These are phyloP conservation scores for Drosophila acutilabella DNA, from an alignment of 2,888 invertebrate genomes.

Conservation along the genomic window DNA sequence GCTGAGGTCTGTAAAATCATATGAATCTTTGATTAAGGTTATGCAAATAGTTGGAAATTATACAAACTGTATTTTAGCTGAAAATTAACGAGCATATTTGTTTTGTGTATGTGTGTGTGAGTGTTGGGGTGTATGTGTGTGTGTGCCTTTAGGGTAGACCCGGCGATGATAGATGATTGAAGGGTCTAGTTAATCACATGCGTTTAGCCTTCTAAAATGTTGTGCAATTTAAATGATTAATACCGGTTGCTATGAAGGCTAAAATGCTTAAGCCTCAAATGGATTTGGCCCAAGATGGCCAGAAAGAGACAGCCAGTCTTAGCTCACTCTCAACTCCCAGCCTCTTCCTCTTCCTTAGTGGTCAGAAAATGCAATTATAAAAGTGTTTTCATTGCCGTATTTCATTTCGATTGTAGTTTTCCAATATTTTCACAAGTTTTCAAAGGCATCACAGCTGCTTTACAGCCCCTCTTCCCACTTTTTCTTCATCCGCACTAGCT, in stretches of 20 bases:
- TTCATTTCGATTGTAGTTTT: slow-evolving; percentile 69
- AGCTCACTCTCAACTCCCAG: not conserved
- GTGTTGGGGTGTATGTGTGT: not conserved
- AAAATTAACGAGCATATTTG: slow-evolving; percentile 56
- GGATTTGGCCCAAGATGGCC: slow-evolving; percentile 2
- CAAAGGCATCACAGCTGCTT: slow-evolving; percentile 11
- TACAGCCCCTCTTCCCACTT: not conserved
- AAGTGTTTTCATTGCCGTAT: slow-evolving; percentile 46
- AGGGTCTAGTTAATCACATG: slow-evolving; percentile 60
- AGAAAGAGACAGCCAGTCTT: not conserved
- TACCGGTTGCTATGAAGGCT: slow-evolving; percentile 30
- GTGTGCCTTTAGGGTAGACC: not conserved
- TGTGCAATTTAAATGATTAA: slow-evolving; percentile 78
- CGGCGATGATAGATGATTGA: slow-evolving; percentile 62
- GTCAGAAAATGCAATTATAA: slow-evolving; percentile 68
- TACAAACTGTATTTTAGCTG: slow-evolving; percentile 50
- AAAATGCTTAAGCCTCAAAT: slow-evolving; percentile 26
- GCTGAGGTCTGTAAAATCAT: slow-evolving; percentile 15
- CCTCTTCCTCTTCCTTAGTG: slow-evolving; percentile 27
- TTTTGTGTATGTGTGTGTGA: slow-evolving; percentile 3
- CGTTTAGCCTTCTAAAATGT: slow-evolving; percentile 59
- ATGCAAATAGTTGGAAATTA: slow-evolving; percentile 75
- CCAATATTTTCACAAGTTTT: slow-evolving; percentile 68
- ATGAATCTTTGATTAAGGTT: slow-evolving; percentile 70
- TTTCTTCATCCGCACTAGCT: slow-evolving; percentile 8